Conservation (phyloP, 2,888 invertebrate species). For the Suillia variegata region DNA sequence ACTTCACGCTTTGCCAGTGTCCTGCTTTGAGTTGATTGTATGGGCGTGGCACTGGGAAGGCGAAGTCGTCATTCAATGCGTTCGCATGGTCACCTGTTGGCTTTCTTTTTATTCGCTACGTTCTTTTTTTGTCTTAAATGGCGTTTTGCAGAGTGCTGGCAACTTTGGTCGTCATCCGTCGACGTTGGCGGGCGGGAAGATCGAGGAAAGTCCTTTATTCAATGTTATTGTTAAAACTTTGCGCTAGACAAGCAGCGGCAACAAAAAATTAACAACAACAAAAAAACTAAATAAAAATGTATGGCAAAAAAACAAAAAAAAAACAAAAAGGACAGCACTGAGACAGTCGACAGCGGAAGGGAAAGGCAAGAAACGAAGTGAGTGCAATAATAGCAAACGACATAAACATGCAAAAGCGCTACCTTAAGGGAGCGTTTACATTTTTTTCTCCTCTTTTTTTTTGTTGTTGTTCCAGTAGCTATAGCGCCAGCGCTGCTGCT, state of each 20-base stretch:
- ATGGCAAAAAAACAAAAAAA: neutral
- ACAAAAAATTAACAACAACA: neutral
- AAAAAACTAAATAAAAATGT: too few relatives aligned
- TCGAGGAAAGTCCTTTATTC: too few relatives aligned
- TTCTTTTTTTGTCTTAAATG: neutral
- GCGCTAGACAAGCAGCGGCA: neutral
- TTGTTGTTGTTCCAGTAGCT: too few relatives aligned
- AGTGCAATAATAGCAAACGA: constrained; percentile 17
- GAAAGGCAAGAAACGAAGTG: neutral
- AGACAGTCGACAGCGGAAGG: neutral
- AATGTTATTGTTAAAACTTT: constrained; percentile 19
- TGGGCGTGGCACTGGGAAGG: too few relatives aligned
- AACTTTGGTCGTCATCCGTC: too few relatives aligned
- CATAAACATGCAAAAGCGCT: constrained; percentile 23
- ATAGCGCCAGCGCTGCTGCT: neutral
- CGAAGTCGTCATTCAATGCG: neutral
- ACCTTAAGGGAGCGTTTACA: constrained; percentile 24
- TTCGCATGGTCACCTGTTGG: neutral
- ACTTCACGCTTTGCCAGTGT: neutral
- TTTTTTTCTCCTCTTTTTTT: neutral
- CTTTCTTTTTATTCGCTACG: neutral
- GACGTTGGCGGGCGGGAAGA: too few relatives aligned
- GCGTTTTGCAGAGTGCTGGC: neutral
- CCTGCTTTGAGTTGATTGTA: too few relatives aligned
- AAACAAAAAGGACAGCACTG: neutral